Evolutionary conservation across 2,113 vertebrate species (phyloP).

Genomic region (Furnarius figulus): DNA sequence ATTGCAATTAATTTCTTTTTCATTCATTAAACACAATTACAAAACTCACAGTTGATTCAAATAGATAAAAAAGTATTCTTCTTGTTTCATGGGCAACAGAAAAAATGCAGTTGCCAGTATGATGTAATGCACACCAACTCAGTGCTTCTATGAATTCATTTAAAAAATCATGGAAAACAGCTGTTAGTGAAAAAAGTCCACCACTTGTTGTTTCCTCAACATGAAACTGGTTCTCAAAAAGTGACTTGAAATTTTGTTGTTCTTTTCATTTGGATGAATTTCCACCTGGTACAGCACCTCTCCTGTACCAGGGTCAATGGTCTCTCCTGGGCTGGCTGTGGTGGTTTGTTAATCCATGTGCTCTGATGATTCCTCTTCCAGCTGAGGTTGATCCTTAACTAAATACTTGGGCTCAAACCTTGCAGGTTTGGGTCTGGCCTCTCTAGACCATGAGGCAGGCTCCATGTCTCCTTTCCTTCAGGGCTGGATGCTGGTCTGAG

Average conservation of each 20-base stretch:
- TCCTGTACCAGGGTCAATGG: neutral
- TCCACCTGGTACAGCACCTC: rapidly evolving
- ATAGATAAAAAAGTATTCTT: neutral
- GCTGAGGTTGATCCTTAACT: neutral
- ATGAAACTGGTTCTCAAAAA: neutral
- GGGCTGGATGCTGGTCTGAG: neutral
- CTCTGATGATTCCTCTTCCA: neutral
- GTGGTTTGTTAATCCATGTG: neutral
- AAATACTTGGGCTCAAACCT: neutral
- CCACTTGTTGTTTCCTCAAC: neutral
- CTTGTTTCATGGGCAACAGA: neutral
- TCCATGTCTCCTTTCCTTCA: neutral
- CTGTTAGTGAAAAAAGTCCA: neutral
- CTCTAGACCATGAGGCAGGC: neutral
- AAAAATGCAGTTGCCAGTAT: neutral
- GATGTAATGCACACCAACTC: neutral
- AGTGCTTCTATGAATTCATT: neutral
- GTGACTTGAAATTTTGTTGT: neutral
- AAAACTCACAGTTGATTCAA: neutral
- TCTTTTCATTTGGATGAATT: neutral
- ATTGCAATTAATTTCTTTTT: neutral
- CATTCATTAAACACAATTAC: neutral
- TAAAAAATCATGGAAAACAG: neutral
- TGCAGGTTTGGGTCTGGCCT: neutral
- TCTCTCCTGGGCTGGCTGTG: neutral